Base-by-base conservation (phyloP, 2,888 invertebrate species). In the Chironomus tentans region DNA sequence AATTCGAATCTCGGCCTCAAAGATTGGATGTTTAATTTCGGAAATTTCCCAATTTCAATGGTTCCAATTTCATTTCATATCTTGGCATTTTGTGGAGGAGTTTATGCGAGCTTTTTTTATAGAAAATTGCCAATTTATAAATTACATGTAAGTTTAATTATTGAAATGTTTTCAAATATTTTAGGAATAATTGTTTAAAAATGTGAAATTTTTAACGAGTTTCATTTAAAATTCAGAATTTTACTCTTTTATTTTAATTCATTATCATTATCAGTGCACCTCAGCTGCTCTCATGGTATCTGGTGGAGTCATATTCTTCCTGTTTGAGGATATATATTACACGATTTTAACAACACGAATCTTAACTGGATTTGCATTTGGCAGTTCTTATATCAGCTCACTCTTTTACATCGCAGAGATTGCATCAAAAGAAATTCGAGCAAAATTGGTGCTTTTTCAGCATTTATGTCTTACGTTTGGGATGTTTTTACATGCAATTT, bases 391-490 rank as follows among this genome's bases (percentile, higher is more conserved):
- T 10, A 28, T 72, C n/a, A 56, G 28, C 18, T 56, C 38, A 5
- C 21, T 72, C n/a, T 61, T 72, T 2, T 61, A 72, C 24, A 48
- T 6, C 4, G 56, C 61, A 15, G 72, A 72, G 28, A 72, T 72
- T 22, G 28, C 72, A 50, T 72, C 72, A 38, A 22, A 22, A 3
- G 10, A 56, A 4, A 13, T 61, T n/a, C 7, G 72, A 15, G 72
- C 61, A 2, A 28, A 72, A 6, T n/a, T 61, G 3, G 13, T 72
- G 13, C 61, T 28, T 38, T 12, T 72, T n/a, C 13, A 61, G 7
- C 72, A 72, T 12, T 18, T 72, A 15, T 61, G 7, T 15, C 10
- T 72, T 1, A 72, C 72, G 1, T 1, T 72, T n/a, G 72, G 72
- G 10, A 72, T 72, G 56, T 61, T 72, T 6, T 2, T 72, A 4